Percentiles rank a stretch among this genome's conserved stretches.
Evolutionary conservation across 2,113 vertebrate species (phyloP).

Genomic region (Atractosteus spatula): DNA sequence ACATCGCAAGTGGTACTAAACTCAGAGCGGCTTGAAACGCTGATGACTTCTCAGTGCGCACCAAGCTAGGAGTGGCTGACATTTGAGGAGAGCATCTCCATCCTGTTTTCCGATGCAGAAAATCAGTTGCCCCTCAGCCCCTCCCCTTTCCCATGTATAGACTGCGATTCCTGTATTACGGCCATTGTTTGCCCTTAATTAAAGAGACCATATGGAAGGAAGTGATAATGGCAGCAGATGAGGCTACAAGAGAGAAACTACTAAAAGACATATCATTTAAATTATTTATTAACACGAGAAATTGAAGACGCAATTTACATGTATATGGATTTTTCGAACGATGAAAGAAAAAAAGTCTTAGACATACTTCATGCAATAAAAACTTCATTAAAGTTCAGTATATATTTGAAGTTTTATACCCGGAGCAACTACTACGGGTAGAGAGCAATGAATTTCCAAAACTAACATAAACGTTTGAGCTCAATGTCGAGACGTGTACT

Average conservation of each 20-base stretch:
- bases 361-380: too few relatives aligned
- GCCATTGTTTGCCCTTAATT: conserved; percentile 77
- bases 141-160: conserved; percentile 44
- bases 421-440: not conserved
- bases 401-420: not conserved
- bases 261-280: not conserved
- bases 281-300: too few relatives aligned
- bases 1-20: conserved; percentile 4
- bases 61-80: conserved; percentile 61
- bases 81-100: conserved; percentile 68
- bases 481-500: too few relatives aligned
- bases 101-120: conserved; percentile 64
- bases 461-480: too few relatives aligned
- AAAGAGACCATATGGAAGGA: conserved; percentile 71
- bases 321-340: too few relatives aligned
- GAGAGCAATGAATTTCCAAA: too few relatives aligned
- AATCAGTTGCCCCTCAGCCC: conserved; percentile 60
- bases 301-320: too few relatives aligned
- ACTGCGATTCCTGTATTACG: conserved; percentile 59
- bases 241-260: conserved; percentile 31
- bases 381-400: too few relatives aligned
- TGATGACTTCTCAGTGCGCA: conserved; percentile 47
- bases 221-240: conserved; percentile 58
- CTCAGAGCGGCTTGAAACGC: conserved; percentile 16
- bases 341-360: too few relatives aligned